These are phyloP conservation scores for Drepana falcataria DNA, from an alignment of 2,888 invertebrate species.

Conservation along the genomic window DNA sequence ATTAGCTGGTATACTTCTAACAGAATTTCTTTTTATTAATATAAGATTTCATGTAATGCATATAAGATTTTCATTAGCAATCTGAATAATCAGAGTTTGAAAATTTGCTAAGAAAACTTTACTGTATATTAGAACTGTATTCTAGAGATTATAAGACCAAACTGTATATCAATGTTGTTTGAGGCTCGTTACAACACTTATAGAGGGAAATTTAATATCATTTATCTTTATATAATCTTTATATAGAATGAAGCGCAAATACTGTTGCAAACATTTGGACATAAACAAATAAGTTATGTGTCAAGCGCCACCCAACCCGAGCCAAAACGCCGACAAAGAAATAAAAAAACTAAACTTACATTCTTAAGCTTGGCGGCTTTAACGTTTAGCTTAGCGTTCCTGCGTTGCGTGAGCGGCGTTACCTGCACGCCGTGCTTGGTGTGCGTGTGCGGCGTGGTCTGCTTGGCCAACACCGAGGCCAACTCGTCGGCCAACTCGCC, in stretches of 20 bases:
- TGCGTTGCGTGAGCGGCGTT: conserved; percentile 25
- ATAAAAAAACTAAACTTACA: conserved; percentile 47
- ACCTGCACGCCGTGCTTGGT: conserved; percentile 91
- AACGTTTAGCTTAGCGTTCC: conserved; percentile 33
- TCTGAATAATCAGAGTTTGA: too few species aligned
- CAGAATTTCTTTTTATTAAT: too few species aligned
- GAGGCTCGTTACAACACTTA: not conserved
- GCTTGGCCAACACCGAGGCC: conserved; percentile 92
- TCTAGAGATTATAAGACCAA: not conserved
- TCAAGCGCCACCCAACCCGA: not conserved
- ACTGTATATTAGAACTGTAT: too few species aligned
- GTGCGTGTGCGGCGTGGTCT: conserved; percentile 92
- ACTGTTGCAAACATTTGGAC: not conserved
- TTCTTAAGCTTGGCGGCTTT: conserved; percentile 68
- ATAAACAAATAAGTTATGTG: not conserved
- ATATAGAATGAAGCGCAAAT: too few species aligned
- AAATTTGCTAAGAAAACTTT: too few species aligned
- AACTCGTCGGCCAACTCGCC: conserved; percentile 94
- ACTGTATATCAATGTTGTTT: not conserved
- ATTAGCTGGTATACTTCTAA: not conserved
- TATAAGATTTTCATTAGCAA: not conserved
- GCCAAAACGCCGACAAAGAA: not conserved
- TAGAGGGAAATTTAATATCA: too few species aligned
- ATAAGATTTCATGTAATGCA: not conserved
- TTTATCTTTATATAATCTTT: too few species aligned